Base-by-base conservation (phyloP, 2,113 vertebrate genomes). In the Hippocampus zosterae region DNA sequence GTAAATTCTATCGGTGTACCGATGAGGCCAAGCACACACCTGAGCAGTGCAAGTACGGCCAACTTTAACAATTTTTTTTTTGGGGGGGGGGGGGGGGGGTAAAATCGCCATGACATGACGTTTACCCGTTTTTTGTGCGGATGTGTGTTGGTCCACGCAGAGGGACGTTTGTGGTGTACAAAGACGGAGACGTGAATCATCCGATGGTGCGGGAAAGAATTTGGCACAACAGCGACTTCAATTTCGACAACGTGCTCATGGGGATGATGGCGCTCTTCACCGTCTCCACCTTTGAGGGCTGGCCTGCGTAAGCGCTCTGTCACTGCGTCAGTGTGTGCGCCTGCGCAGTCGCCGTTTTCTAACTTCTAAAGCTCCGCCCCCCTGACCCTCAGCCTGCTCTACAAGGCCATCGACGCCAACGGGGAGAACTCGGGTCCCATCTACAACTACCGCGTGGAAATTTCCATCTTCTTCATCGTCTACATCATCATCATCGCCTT, bases 401-500 rank as follows among this genome's bases (percentile, higher is more conserved):
- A 98, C 76, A 96, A 96, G 76, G 94, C 96, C 41, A 95, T 98
- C 0, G 96, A 98, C 0, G 95, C 96, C 42, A 93, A 98, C 0
- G 94, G 92, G 1, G 93, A 96, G 87, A 93, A 97, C 74, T 81
- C 93, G 2, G 96, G 96, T 0, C 96, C 96, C 69, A 95, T 97
- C 88, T 97, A 98, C 82, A 98, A 98, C 89, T 94, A 96, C 81
- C 92, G 93, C 0, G 94, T 98, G 76, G 96, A 97, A 84, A 96
- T 97, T 80, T 97, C 96, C 63, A 93, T 97, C 82, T 98, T 98
- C 91, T 98, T 98, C 88, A 94, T 98, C 23, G 92, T 98, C 88
- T 98, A 98, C 88, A 97, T 98, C 90, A 98, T 98, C 88, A 95
- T 97, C 91, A 98, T 98, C 0, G 96, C 96, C 56, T 98, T 98